These are phyloP conservation scores for Enteromius argenteus DNA, from an alignment of 2,797 vertebrate genomes.

Conservation along the genomic window DNA sequence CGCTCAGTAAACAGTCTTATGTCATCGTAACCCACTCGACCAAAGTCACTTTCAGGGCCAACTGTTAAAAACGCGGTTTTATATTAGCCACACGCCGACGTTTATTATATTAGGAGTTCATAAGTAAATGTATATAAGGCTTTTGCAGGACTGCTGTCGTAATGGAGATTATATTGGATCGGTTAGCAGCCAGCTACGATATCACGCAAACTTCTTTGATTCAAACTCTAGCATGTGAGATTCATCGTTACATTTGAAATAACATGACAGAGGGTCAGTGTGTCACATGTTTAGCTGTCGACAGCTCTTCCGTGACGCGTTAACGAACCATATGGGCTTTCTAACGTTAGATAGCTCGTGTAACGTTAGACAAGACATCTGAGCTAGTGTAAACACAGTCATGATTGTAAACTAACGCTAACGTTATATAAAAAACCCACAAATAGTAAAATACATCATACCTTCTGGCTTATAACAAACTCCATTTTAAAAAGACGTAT, in stretches of 20 bases:
- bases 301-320: not conserved
- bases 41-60: not conserved
- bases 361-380: not conserved
- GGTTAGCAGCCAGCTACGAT: constrained; percentile 12
- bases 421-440: not conserved
- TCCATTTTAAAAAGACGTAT: constrained; percentile 25
- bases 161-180: not conserved
- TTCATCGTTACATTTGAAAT: not conserved
- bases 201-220: not conserved
- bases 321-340: not conserved
- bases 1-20: not conserved
- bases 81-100: not conserved
- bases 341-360: not conserved
- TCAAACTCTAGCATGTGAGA: not conserved
- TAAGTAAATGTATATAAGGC: not conserved
- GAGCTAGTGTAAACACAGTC: constrained; percentile 17
- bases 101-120: not conserved
- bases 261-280: not conserved
- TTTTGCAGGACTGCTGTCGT: not conserved
- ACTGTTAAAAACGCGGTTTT: not conserved
- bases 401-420: not conserved
- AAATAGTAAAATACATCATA: not conserved
- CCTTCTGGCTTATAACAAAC: not conserved
- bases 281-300: constrained; percentile 3
- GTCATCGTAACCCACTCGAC: not conserved